Conservation (phyloP, 2,113 vertebrate genomes). For the Passer montanus region DNA sequence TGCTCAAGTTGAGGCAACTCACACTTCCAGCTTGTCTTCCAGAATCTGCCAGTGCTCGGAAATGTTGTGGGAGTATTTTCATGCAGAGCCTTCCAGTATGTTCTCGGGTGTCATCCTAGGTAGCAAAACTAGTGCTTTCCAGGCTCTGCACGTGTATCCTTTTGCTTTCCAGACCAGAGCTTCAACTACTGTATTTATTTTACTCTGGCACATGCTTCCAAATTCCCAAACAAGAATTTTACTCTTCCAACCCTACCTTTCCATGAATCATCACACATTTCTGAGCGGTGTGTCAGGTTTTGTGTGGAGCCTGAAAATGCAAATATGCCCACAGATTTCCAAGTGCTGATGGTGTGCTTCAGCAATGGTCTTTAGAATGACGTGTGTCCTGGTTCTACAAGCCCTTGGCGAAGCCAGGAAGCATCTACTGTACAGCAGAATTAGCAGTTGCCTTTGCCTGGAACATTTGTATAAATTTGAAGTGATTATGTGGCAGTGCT, state of each 20-base stretch:
- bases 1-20: background rate
- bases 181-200: background rate
- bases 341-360: background rate
- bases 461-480: background rate
- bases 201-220: background rate
- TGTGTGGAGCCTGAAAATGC: background rate
- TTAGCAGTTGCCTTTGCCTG: background rate
- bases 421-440: background rate
- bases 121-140: background rate
- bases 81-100: background rate
- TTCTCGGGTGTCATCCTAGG: background rate
- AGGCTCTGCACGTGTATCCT: background rate
- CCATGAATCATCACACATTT: background rate
- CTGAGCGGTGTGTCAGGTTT: background rate
- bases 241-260: background rate
- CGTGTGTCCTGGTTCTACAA: accelerated
- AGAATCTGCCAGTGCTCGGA: background rate
- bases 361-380: background rate
- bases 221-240: background rate
- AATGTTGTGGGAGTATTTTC: background rate
- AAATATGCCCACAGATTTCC: background rate
- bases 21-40: background rate
- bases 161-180: background rate
- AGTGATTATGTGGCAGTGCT: background rate
- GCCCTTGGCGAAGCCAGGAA: background rate